A percentile compares a stretch with the other conserved stretches of the same genome.
phyloP scores from a whole-genome alignment of 2,797 vertebrate species.

The Remorina albescens region DNA sequence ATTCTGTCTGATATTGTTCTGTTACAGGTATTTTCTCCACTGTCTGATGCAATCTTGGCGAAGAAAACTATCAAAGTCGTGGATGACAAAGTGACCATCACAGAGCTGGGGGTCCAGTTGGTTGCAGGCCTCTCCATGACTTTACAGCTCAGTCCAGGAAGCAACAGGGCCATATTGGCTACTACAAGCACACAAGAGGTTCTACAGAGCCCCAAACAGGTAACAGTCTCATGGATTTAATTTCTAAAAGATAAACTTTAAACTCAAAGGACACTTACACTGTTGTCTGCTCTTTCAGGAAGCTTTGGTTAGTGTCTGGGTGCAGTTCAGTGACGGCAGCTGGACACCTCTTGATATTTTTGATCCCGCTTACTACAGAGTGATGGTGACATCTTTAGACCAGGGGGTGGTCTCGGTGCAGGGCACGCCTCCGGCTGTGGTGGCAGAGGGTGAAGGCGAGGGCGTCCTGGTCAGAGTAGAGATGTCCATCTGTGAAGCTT shows the following conservation, averaged over 20 bases:
- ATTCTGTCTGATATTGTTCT: constrained; percentile 25
- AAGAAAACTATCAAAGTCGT: constrained; percentile 91
- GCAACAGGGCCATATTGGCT: constrained; percentile 90
- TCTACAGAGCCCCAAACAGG: constrained; percentile 89
- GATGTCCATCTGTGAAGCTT: constrained; percentile 91
- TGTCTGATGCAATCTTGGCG: constrained; percentile 90
- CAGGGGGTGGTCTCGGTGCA: constrained; percentile 90
- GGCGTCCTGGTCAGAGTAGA: constrained; percentile 89
- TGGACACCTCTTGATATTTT: constrained; percentile 93
- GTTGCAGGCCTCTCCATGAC: constrained; percentile 90
- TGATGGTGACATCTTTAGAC: constrained; percentile 89
- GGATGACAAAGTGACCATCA: constrained; percentile 93
- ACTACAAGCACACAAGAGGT: constrained; percentile 89
- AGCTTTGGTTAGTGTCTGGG: constrained; percentile 92
- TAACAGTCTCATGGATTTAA: constrained; percentile 51
- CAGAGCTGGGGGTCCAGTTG: constrained; percentile 91
- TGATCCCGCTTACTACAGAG: constrained; percentile 87
- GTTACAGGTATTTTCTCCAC: constrained; percentile 90
- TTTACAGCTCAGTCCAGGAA: constrained; percentile 92
- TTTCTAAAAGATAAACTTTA: neutral
- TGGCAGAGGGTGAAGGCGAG: constrained; percentile 90
- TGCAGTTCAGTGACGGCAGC: constrained; percentile 94
- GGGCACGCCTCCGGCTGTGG: constrained; percentile 82
- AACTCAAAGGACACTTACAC: neutral
- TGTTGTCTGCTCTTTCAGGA: constrained; percentile 81